Evolutionary conservation across 2,888 invertebrate genomes (phyloP).

Genomic region (Temnothorax ravouxi): DNA sequence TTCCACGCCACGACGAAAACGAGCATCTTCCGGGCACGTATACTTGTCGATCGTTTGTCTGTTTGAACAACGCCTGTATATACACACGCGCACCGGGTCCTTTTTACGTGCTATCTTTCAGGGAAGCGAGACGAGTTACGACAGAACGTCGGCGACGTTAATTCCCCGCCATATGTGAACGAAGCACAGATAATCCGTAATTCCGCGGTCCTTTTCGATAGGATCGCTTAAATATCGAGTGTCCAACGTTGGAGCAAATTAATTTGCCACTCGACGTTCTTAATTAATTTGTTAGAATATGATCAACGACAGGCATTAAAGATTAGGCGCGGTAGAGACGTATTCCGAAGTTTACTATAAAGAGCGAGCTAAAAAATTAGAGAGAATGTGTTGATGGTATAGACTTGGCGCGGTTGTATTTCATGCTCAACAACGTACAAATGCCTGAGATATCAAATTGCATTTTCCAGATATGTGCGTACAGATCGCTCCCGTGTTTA

Average conservation of each 20-base stretch:
- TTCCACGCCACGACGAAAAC: slow-evolving; percentile 45
- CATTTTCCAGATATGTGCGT: slow-evolving; percentile 52
- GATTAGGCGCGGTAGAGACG: background rate
- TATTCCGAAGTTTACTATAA: background rate
- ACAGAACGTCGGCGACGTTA: slow-evolving; percentile 46
- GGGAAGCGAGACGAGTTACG: slow-evolving; percentile 35
- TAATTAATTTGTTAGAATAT: background rate
- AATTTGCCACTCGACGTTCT: background rate
- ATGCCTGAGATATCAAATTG: slow-evolving; percentile 35
- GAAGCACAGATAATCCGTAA: slow-evolving; percentile 14
- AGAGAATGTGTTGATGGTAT: background rate
- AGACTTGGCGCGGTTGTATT: background rate
- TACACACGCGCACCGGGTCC: background rate
- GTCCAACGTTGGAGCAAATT: background rate
- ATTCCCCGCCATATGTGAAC: slow-evolving; percentile 15
- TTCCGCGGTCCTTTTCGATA: slow-evolving; percentile 6
- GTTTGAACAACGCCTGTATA: slow-evolving; percentile 66
- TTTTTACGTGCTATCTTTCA: slow-evolving; percentile 60
- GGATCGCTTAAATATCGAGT: slow-evolving; percentile 6
- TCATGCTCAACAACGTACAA: slow-evolving; percentile 2
- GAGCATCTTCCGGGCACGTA: slow-evolving; percentile 52
- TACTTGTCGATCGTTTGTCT: slow-evolving; percentile 71
- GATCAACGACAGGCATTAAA: background rate
- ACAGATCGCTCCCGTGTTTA: slow-evolving; percentile 45
- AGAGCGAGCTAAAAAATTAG: background rate